phyloP scores from a whole-genome alignment of 2,113 vertebrate genomes.

The Craseonycteris thonglongyai region DNA sequence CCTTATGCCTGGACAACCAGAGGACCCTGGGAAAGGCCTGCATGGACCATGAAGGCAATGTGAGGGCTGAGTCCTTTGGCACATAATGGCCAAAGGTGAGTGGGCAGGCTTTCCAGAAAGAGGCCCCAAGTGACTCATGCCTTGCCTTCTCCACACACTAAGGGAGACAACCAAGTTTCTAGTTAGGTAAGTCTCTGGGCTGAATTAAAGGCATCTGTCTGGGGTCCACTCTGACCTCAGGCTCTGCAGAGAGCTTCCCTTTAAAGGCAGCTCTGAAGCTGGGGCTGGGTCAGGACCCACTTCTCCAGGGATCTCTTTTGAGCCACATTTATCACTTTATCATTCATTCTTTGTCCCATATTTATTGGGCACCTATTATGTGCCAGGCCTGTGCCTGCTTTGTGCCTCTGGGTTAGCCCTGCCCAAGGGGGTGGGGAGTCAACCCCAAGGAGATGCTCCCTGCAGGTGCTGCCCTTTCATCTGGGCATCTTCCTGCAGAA shows the following conservation, averaged over 20 bases:
- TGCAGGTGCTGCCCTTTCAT: neutral
- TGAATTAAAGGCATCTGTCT: neutral
- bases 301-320: neutral
- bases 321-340: neutral
- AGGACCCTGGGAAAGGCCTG: constrained; percentile 38
- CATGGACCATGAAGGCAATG: constrained; percentile 59
- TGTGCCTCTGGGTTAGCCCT: neutral
- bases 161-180: neutral
- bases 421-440: neutral
- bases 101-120: neutral
- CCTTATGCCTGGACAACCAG: neutral
- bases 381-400: neutral
- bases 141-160: neutral
- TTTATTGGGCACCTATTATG: neutral
- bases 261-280: neutral
- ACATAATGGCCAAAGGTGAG: constrained; percentile 46
- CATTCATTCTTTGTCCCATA: neutral
- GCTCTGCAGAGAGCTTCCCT: neutral
- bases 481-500: neutral
- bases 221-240: neutral
- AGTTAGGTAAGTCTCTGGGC: neutral
- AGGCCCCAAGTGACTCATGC: neutral
- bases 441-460: neutral
- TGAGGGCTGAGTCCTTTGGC: constrained; percentile 66
- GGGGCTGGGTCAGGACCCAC: neutral